These are phyloP conservation scores for Omphaloscelis lunosa DNA, from an alignment of 2,888 invertebrate species.

Conservation along the genomic window DNA sequence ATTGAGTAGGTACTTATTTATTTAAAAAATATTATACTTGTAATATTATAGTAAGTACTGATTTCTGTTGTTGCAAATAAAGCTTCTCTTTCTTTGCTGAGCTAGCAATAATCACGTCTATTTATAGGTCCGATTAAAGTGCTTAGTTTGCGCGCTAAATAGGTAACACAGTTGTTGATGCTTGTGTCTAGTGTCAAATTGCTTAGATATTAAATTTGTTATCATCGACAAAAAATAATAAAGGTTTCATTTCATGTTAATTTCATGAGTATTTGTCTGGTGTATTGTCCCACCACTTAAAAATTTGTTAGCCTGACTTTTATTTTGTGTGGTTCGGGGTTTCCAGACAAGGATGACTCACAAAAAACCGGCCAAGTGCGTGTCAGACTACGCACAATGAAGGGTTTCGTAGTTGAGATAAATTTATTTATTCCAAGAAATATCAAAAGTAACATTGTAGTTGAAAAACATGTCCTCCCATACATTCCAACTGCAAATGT, in stretches of 20 bases:
- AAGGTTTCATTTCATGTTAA: too few species aligned
- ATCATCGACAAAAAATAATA: background rate
- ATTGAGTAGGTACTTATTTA: background rate
- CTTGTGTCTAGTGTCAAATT: slow-evolving; percentile 1
- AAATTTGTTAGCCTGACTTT: too few species aligned
- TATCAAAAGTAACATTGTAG: too few species aligned
- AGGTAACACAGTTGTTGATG: background rate
- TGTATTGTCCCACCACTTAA: too few species aligned
- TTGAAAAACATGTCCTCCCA: too few species aligned
- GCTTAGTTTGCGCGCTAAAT: background rate
- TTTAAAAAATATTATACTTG: background rate
- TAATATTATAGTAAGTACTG: background rate
- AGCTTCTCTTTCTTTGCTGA: slow-evolving; percentile 10
- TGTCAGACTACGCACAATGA: too few species aligned
- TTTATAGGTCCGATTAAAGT: slow-evolving; percentile 14
- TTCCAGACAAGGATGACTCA: background rate
- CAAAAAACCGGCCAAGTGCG: too few species aligned
- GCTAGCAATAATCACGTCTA: background rate
- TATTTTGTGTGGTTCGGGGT: background rate
- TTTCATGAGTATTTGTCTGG: too few species aligned
- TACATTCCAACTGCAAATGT: too few species aligned
- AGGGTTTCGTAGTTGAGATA: too few species aligned
- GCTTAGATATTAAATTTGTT: background rate
- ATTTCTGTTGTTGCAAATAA: background rate
- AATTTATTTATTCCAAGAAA: too few species aligned